phyloP scores from a whole-genome alignment of 2,113 vertebrate species.

The Zosterops hypoxanthus region DNA sequence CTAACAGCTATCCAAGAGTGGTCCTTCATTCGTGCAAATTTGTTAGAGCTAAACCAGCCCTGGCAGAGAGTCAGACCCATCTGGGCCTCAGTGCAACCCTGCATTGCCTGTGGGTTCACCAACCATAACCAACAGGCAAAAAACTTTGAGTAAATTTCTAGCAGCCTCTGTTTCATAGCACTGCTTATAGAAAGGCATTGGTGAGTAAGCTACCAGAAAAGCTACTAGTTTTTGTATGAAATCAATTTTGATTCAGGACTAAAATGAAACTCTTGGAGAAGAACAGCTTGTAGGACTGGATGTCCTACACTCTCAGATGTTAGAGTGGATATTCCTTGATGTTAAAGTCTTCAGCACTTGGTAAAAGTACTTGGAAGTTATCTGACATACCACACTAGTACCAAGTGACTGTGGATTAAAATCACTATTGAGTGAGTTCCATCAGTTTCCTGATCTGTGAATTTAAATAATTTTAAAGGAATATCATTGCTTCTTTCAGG shows the following conservation, averaged over 20 bases:
- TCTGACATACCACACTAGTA: background rate
- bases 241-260: background rate
- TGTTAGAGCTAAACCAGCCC: background rate
- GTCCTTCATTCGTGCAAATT: background rate
- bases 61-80: background rate
- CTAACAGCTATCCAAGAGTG: background rate
- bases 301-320: background rate
- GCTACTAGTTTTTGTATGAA: background rate
- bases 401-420: background rate
- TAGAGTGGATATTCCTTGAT: background rate
- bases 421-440: background rate
- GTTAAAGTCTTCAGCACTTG: background rate
- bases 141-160: background rate
- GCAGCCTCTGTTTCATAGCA: background rate
- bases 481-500: background rate
- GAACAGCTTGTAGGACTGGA: background rate
- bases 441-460: background rate
- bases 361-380: background rate
- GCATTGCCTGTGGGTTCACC: background rate
- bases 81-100: background rate
- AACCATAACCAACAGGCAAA: background rate
- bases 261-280: background rate
- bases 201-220: background rate
- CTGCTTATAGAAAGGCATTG: background rate
- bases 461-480: background rate